Conservation (phyloP, 2,888 invertebrate species). For the Drosophila borealis region DNA sequence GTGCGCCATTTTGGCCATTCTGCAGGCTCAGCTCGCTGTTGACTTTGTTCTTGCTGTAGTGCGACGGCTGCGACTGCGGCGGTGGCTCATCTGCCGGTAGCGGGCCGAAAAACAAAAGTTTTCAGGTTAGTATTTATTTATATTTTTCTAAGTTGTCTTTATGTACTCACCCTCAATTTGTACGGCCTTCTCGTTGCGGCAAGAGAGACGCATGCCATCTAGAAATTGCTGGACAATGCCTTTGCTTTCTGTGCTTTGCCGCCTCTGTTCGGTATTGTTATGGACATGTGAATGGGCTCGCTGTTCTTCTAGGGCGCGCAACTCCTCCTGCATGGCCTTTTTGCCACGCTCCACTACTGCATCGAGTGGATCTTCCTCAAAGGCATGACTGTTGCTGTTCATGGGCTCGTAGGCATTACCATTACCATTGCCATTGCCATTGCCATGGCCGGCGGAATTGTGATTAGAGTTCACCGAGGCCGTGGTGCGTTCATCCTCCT, state of each 20-base stretch:
- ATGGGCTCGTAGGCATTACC: constrained; percentile 62
- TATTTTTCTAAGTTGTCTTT: neutral
- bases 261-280: constrained; percentile 20
- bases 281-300: constrained; percentile 36
- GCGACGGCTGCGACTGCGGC: constrained; percentile 46
- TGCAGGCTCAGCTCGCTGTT: constrained; percentile 71
- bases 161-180: constrained; percentile 76
- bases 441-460: constrained; percentile 56
- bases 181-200: constrained; percentile 80
- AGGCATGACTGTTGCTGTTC: constrained; percentile 47
- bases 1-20: constrained; percentile 52
- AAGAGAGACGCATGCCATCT: constrained; percentile 79
- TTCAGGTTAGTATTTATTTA: constrained; percentile 45
- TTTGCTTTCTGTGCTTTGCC: constrained; percentile 63
- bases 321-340: constrained; percentile 73
- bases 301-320: constrained; percentile 64
- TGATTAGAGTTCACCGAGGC: constrained; percentile 84
- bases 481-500: constrained; percentile 84
- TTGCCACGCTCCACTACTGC: constrained; percentile 74
- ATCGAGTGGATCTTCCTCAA: constrained; percentile 71
- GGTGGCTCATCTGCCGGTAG: constrained; percentile 80
- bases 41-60: constrained; percentile 72
- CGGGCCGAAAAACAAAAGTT: constrained; percentile 8
- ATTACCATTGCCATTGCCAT: constrained; percentile 62
- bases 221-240: constrained; percentile 81